These are phyloP conservation scores for Streblospio benedicti DNA, from an alignment of 1,140 invertebrate genomes.

Conservation along the genomic window DNA sequence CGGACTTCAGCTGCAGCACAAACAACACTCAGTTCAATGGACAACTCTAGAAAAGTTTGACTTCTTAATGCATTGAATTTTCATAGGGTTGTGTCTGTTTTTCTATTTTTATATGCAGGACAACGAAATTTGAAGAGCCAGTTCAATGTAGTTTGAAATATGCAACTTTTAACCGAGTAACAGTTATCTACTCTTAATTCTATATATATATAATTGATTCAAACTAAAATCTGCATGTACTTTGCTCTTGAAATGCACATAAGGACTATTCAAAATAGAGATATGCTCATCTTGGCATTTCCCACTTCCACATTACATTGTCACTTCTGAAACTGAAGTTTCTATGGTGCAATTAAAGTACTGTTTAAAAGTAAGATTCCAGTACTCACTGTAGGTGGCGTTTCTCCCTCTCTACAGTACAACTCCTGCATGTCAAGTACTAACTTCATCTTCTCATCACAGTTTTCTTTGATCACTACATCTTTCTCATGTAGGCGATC, in stretches of 20 bases:
- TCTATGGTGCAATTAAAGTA: not conserved
- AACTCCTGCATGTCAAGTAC: conserved; percentile 67
- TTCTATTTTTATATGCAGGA: not conserved
- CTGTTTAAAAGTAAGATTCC: not conserved
- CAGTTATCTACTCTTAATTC: not conserved
- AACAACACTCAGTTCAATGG: conserved; percentile 7
- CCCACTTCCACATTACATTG: not conserved
- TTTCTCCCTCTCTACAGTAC: conserved; percentile 18
- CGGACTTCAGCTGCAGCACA: conserved; percentile 8
- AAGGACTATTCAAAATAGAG: not conserved
- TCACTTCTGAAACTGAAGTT: not conserved
- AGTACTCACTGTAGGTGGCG: not conserved
- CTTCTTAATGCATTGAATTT: not conserved
- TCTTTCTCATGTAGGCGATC: conserved; percentile 75
- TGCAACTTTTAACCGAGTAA: not conserved
- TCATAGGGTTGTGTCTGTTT: not conserved
- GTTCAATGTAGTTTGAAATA: not conserved
- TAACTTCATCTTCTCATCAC: conserved; percentile 80
- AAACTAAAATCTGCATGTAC: too few species aligned
- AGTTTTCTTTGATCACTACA: conserved; percentile 67
- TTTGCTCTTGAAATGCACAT: not conserved
- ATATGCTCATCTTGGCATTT: not conserved
- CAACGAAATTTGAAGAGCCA: not conserved
- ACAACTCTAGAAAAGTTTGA: not conserved
- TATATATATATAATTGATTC: too few species aligned